Base-by-base conservation (phyloP, 2,888 invertebrate genomes). In the Cryptus viduatorius region DNA sequence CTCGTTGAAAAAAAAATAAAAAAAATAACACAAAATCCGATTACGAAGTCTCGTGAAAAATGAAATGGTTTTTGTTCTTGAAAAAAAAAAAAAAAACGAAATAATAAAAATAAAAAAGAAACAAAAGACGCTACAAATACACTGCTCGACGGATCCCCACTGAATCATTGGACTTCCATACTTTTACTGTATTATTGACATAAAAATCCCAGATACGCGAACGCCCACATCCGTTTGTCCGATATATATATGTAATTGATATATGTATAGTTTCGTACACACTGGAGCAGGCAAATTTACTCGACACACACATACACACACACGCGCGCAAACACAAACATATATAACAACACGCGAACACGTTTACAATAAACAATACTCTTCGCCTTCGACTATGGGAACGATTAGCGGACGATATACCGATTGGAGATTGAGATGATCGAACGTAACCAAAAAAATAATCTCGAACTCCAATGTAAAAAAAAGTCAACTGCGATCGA, bases 131-230 rank as follows among this genome's bases (percentile, higher is more conserved):
- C 75, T 75, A 84, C 71, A 75, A 82, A 81, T 59, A 82, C 71
- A 79, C 81, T 81, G 84, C 79, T 86, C 78, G 87, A 84, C 76
- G 77, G 79, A 79, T 75, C 83, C 68, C 84, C 76, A 80, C 77
- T 80, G 79, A 86, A 89, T 88, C 86, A 86, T 87, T 85, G 83
- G 87, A 89, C 89, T 90, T 90, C 88, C 89, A 89, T 87, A 83
- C 85, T 86, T 85, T 81, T 81, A 84, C 65, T 83, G 73, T 82
- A 67, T 83, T 65, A 83, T 79, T 79, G 82, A 78, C 79, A 71
- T 82, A 53, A 48, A 71, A 61, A 78, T 69, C 48, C 48, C 61
- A 46, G 56, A 44, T 61, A 67, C 76, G 72, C 48, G 61, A 76
- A 77, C 31, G 61, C 71, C 73, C 65, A 82, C 81, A 72, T 37